phyloP scores from a whole-genome alignment of 2,888 invertebrate species.

The Leucozona laternaria region DNA sequence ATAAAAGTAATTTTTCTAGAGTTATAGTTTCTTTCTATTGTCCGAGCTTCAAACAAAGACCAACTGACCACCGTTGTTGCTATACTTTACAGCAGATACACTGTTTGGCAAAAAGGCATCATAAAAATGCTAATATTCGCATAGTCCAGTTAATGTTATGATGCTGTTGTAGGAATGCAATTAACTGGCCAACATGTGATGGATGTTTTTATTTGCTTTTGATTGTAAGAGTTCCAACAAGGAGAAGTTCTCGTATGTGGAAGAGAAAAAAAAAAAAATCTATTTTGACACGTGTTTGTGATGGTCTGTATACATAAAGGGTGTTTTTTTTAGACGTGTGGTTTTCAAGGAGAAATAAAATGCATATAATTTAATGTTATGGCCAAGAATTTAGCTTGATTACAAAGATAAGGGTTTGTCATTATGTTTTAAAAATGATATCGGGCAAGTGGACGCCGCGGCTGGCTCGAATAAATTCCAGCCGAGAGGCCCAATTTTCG shows the following conservation, averaged over 20 bases:
- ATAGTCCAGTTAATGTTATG: conserved; percentile 24
- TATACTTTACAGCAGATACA: neutral
- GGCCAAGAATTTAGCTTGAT: no score
- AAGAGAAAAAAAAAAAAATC: neutral
- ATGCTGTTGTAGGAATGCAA: conserved; percentile 38
- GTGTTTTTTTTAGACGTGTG: no score
- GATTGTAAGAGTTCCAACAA: conserved; percentile 23
- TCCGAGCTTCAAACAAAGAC: neutral
- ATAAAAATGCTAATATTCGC: conserved; percentile 43
- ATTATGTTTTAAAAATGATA: no score
- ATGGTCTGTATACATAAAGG: no score
- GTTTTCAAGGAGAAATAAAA: no score
- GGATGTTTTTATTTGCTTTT: conserved; percentile 53
- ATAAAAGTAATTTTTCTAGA: conserved; percentile 5
- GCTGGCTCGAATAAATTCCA: no score
- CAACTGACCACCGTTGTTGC: neutral
- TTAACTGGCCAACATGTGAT: conserved; percentile 54
- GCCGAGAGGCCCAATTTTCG: no score
- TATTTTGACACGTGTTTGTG: neutral
- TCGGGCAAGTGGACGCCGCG: no score
- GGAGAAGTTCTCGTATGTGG: neutral
- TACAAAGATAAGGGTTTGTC: no score
- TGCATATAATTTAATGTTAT: no score
- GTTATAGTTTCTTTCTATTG: conserved; percentile 1
- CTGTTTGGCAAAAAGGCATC: neutral